A percentile compares a stretch with the other conserved stretches of the same genome.
Conservation (phyloP, 1,140 invertebrate species). For the Hyles vespertilio region DNA sequence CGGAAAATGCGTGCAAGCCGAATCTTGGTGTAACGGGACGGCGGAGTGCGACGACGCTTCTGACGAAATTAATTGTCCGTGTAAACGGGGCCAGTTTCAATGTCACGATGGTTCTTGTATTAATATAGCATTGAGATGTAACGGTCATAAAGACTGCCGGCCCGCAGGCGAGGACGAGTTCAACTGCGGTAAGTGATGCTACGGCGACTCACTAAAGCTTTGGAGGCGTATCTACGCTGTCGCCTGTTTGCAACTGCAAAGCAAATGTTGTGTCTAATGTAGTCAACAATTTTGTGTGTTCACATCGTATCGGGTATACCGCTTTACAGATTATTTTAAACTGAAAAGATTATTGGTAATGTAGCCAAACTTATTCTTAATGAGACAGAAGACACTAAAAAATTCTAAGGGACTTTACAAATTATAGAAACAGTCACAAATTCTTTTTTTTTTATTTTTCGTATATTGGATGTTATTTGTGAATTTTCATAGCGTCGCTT, state of each 20-base stretch:
- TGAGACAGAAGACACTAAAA: too few relatives aligned
- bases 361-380: too few relatives aligned
- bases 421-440: too few relatives aligned
- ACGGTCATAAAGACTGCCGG: constrained; percentile 77
- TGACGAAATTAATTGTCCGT: constrained; percentile 82
- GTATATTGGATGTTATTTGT: too few relatives aligned
- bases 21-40: constrained; percentile 84
- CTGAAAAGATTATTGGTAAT: too few relatives aligned
- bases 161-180: constrained; percentile 80
- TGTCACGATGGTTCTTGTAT: constrained; percentile 78
- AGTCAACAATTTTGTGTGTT: too few relatives aligned
- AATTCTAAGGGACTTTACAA: too few relatives aligned
- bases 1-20: constrained; percentile 82
- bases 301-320: too few relatives aligned
- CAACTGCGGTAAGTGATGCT: constrained; percentile 78
- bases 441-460: too few relatives aligned
- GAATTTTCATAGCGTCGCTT: too few relatives aligned
- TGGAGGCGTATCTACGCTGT: background rate
- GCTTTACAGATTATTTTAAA: too few relatives aligned
- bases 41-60: constrained; percentile 84
- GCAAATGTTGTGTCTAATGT: background rate
- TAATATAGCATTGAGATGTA: constrained; percentile 68
- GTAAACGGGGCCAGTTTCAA: constrained; percentile 71
- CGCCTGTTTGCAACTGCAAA: background rate
- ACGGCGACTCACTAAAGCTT: too few relatives aligned